A percentile compares a stretch with the other conserved stretches of the same genome.
Evolutionary conservation across 2,113 vertebrate genomes (phyloP).

Genomic region (Oryzias melastigma): DNA sequence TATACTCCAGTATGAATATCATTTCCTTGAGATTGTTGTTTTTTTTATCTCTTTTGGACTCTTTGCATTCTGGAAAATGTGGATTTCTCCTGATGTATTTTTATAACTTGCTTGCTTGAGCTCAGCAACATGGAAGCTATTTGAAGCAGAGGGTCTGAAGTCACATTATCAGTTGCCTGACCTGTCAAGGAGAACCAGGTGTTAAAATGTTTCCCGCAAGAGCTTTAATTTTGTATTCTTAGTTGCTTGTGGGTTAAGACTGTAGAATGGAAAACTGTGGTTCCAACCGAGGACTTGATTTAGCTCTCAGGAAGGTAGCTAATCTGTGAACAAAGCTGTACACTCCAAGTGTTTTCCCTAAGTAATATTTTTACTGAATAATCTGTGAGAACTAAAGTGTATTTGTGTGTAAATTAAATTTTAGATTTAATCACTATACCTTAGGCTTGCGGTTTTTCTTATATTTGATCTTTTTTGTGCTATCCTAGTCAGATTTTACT

Average conservation of each 20-base stretch:
- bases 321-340: too few relatives aligned
- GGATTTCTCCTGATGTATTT: slow-evolving; percentile 18
- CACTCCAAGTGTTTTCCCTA: too few relatives aligned
- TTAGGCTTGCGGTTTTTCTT: too few relatives aligned
- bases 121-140: slow-evolving; percentile 56
- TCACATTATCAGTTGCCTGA: slow-evolving; percentile 52
- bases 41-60: slow-evolving; percentile 1
- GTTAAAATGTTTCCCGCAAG: slow-evolving; percentile 42
- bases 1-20: not conserved
- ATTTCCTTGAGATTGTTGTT: slow-evolving; percentile 4
- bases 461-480: too few relatives aligned
- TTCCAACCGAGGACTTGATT: not conserved
- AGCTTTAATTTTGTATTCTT: slow-evolving; percentile 46
- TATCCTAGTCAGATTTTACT: too few relatives aligned
- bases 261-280: slow-evolving; percentile 2
- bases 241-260: not conserved
- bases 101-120: slow-evolving; percentile 38
- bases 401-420: too few relatives aligned
- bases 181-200: slow-evolving; percentile 45
- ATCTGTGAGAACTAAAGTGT: too few relatives aligned
- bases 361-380: too few relatives aligned
- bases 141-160: slow-evolving; percentile 48
- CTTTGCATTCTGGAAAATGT: not conserved
- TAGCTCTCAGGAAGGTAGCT: not conserved
- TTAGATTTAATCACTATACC: too few relatives aligned